Base-by-base conservation (phyloP, 2,797 vertebrate species). In the Spinus pinus region DNA sequence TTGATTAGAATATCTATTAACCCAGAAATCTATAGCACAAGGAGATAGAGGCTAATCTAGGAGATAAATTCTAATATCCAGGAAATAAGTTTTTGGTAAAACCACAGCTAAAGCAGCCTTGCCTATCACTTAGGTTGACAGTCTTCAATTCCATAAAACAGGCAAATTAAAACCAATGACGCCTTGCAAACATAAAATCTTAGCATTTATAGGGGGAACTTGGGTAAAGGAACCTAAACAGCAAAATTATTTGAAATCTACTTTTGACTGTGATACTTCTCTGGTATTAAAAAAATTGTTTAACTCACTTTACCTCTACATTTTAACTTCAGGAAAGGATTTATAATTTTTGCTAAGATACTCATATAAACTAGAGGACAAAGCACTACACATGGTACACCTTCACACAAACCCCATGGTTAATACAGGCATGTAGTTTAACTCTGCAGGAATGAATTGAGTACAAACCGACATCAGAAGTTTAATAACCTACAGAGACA, bases 321-420 rank as follows among this genome's bases (percentile, higher is more conserved):
- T 58, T 65, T 70, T 49, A 47, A 8, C 17, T 70, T 79, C 74
- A 73, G 44, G 41, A 67, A 73, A 87, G 7, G 15, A 60, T 42
- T 50, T 1, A 1, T 18, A 66, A 60, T n/a, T 37, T 92, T 30
- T 74, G 49, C 33, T 61, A 37, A 56, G 81, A 78, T 30, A 58
- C 17, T 31, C 12, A 39, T 3, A 30, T 4, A 39, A 11, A 56
- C 12, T 39, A 62, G 51, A 72, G 15, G 31, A 64, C 7, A 12
- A 41, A 73, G 24, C 22, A 12, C 33, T 25, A 57, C 0, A 1
- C 1, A 6, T 12, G 4, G 25, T 31, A 56, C 6, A 53, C 10
- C 25, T 19, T 16, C 44, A 39, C 4, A 24, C 22, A 35, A 92
- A 64, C 11, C 4, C 23, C 33, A 19, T 1, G 16, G 14, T 54